Base-by-base conservation (phyloP, 2,113 vertebrate genomes). In the Oenanthe oenanthe region DNA sequence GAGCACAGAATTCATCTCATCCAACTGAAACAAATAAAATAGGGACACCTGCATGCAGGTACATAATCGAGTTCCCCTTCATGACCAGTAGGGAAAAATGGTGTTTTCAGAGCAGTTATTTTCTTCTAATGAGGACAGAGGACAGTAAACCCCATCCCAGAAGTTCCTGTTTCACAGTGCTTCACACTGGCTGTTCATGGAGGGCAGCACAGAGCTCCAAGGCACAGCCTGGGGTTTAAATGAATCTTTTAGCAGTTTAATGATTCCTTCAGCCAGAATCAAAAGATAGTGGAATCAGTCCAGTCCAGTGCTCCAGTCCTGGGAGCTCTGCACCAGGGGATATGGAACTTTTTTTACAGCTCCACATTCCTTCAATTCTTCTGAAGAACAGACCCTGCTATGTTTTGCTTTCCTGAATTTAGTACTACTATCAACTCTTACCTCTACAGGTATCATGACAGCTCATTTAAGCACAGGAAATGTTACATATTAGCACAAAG, bases 41-140 rank as follows among this genome's bases (percentile, higher is more conserved):
- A 18, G 17, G 34, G 57, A 48, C 25, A 56, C 15, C 12, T 31
- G 40, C n/a, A 12, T 13, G 8, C 43, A 63, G 16, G 6, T 26
- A 10, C 8, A 36, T 25, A 22, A 51, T 7, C 0, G 0, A 63
- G 53, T 47, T 50, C 36, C 40, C n/a, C 12, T 42, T 56, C 31
- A 10, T 1, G 1, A 24, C 32, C 58, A 36, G 13, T 2, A 67
- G 9, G 28, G 31, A 0, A 54, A 90, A 75, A 38, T 4, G 6
- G 9, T 53, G 38, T 50, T 90, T 75, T 28, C 53, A 67, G 48
- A 85, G 72, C 38, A n/a, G 24, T 34, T 67, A 36, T n/a, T 58
- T 81, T 72, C 54, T 63, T 42, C 34, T 54, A 17, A 20, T 1
- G 2, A 6, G 31, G 47, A 50, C 10, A 58, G 34, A 22, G 28